Percentiles rank a stretch among this genome's conserved stretches.
Conservation (phyloP, 2,113 vertebrate species). For the Tenebrosternarchus preto region DNA sequence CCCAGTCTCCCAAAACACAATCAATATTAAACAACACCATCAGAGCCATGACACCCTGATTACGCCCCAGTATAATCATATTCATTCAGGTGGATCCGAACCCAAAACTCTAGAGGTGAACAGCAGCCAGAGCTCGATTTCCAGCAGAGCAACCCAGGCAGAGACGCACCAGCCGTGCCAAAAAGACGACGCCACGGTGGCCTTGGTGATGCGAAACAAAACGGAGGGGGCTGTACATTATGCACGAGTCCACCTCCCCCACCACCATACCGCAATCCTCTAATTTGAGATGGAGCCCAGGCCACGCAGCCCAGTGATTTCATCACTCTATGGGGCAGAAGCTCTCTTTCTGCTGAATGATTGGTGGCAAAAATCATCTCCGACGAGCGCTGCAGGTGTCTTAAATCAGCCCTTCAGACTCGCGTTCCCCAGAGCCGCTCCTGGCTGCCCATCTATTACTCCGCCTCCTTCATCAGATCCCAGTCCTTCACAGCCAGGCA, state of each 20-base stretch:
- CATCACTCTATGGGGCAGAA: slow-evolving; percentile 21
- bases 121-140: slow-evolving; percentile 16
- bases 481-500: not conserved
- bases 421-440: too few relatives aligned
- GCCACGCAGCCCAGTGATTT: not conserved
- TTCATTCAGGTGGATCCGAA: slow-evolving; percentile 30
- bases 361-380: slow-evolving; percentile 7
- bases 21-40: slow-evolving; percentile 16
- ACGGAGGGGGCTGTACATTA: slow-evolving; percentile 45
- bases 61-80: slow-evolving; percentile 4
- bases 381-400: not conserved
- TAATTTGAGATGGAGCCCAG: slow-evolving; percentile 47
- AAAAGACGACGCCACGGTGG: slow-evolving; percentile 32
- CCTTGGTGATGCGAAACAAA: slow-evolving; percentile 35
- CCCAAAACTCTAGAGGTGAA: slow-evolving; percentile 3
- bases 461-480: too few relatives aligned
- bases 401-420: not conserved
- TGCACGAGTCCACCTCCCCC: slow-evolving; percentile 28
- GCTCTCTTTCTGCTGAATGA: not conserved
- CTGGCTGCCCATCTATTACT: too few relatives aligned
- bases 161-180: slow-evolving; percentile 20
- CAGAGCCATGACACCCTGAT: not conserved
- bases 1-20: not conserved
- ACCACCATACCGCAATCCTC: slow-evolving; percentile 27
- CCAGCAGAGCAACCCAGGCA: not conserved